phyloP scores from a whole-genome alignment of 2,113 vertebrate species.

The Lepisosteus osseus region DNA sequence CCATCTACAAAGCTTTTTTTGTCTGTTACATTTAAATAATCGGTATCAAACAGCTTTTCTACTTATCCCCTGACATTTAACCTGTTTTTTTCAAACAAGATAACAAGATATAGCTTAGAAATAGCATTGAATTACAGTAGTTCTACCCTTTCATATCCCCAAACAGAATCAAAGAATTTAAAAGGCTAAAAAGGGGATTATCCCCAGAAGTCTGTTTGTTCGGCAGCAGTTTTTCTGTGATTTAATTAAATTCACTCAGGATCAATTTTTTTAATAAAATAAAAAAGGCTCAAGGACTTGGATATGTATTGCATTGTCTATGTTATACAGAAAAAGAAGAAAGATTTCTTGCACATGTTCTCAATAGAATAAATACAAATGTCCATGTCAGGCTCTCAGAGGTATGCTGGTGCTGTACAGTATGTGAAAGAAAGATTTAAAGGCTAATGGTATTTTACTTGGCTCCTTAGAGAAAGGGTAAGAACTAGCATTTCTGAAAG shows the following conservation, averaged over 20 bases:
- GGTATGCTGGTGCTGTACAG: too few species aligned
- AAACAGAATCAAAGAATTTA: too few species aligned
- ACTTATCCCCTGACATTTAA: not conserved
- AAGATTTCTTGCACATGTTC: not conserved
- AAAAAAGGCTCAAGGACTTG: not conserved
- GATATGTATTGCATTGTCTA: not conserved
- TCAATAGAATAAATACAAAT: not conserved
- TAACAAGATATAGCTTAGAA: too few species aligned
- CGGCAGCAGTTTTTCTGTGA: not conserved
- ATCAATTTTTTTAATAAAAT: not conserved
- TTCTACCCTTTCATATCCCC: too few species aligned
- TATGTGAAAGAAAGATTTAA: too few species aligned
- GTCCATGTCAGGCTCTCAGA: not conserved
- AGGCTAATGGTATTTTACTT: too few species aligned
- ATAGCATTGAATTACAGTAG: too few species aligned
- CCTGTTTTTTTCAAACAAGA: too few species aligned
- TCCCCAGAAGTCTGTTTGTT: not conserved
- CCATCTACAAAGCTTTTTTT: not conserved
- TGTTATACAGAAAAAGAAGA: not conserved
- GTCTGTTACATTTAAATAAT: conserved; percentile 13
- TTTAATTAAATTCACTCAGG: not conserved
- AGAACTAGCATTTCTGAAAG: not conserved
- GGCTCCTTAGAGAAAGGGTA: not conserved
- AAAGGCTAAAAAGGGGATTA: not conserved
- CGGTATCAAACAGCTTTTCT: not conserved